These are phyloP conservation scores for Scophthalmus maximus DNA, from an alignment of 2,113 vertebrate genomes.

Conservation along the genomic window DNA sequence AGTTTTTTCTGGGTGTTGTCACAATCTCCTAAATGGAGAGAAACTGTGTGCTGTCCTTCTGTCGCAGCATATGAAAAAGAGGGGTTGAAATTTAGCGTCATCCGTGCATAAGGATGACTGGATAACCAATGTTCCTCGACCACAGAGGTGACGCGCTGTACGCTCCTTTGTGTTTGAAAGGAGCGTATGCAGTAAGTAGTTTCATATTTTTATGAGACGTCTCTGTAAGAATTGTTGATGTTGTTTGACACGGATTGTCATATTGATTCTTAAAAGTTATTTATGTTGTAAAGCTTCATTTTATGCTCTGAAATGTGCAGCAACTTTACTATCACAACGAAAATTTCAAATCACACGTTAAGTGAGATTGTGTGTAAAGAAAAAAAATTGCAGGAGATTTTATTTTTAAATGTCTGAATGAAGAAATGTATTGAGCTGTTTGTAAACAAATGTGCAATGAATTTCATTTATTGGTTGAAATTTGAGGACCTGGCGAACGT, in stretches of 20 bases:
- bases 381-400: constrained; percentile 25
- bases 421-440: constrained; percentile 49
- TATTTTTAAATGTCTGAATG: constrained; percentile 67
- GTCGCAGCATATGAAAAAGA: constrained; percentile 57
- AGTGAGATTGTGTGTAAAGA: constrained; percentile 11
- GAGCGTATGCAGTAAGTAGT: constrained; percentile 45
- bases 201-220: constrained; percentile 53
- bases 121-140: constrained; percentile 1
- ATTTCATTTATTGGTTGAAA: constrained; percentile 25
- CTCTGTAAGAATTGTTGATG: constrained; percentile 31
- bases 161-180: constrained; percentile 50
- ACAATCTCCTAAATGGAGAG: constrained; percentile 45
- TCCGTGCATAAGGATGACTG: constrained; percentile 28
- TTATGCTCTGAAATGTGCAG: constrained; percentile 23
- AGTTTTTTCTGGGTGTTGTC: constrained; percentile 24
- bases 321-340: constrained; percentile 36
- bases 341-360: constrained; percentile 15
- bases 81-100: no score
- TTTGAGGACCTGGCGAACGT: constrained; percentile 14
- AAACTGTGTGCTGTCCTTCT: constrained; percentile 43
- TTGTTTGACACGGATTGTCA: constrained; percentile 19
- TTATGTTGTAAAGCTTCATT: constrained; percentile 42
- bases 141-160: constrained; percentile 39
- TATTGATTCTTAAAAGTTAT: constrained; percentile 27
- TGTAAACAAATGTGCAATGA: constrained; percentile 73